phyloP scores from a whole-genome alignment of 2,113 vertebrate genomes.

The Alces alces region DNA sequence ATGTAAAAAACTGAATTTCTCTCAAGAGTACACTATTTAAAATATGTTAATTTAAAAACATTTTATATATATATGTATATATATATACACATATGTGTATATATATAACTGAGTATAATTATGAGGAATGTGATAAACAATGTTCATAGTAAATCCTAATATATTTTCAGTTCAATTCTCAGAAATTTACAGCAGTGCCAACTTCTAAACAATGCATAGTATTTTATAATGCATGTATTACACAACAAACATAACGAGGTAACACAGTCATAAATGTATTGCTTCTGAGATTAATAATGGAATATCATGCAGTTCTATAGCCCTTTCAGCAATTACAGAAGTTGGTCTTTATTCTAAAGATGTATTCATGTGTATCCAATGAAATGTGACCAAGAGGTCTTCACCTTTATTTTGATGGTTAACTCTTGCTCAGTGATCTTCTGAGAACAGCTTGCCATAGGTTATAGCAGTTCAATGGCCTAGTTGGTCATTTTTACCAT shows the following conservation, averaged over 20 bases:
- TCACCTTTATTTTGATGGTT: neutral
- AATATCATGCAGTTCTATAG: neutral
- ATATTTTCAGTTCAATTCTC: neutral
- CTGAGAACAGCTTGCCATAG: neutral
- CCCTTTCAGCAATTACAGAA: neutral
- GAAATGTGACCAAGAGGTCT: neutral
- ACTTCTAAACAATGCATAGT: neutral
- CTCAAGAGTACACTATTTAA: neutral
- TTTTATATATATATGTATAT: neutral
- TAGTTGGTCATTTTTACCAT: neutral
- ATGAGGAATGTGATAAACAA: neutral
- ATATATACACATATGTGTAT: neutral
- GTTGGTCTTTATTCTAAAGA: neutral
- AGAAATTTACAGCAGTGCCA: neutral
- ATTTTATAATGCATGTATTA: neutral
- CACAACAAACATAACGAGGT: neutral
- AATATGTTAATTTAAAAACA: neutral
- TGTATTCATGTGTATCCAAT: neutral
- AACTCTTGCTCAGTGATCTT: neutral
- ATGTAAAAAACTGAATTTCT: neutral
- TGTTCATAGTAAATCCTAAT: neutral
- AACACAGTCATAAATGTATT: neutral
- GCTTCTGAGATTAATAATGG: neutral
- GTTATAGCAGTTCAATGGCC: neutral
- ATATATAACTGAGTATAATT: neutral